These are phyloP conservation scores for Erynnis tages DNA, from an alignment of 2,888 invertebrate species.

Conservation along the genomic window DNA sequence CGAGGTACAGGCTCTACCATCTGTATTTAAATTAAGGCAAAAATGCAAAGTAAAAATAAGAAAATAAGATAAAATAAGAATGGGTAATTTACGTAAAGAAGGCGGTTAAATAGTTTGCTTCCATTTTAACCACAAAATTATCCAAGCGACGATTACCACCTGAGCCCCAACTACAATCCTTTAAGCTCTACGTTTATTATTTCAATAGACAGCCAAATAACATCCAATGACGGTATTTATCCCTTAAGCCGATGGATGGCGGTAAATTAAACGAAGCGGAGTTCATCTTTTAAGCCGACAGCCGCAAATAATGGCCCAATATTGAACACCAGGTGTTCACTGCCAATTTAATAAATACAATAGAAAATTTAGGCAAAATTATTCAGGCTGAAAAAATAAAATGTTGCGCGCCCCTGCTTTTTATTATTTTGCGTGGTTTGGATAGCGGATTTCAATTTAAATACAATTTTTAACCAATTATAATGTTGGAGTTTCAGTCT, in stretches of 20 bases:
- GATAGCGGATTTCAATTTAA: too few species aligned
- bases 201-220: background rate
- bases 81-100: too few species aligned
- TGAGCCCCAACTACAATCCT: background rate
- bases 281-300: constrained; percentile 18
- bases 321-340: constrained; percentile 9
- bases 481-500: too few species aligned
- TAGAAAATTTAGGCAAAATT: constrained; percentile 5
- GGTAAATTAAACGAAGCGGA: constrained; percentile 10
- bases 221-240: constrained; percentile 8
- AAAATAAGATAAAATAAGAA: too few species aligned
- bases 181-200: background rate
- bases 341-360: background rate
- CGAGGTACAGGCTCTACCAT: too few species aligned
- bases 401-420: background rate
- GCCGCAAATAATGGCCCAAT: constrained; percentile 18
- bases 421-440: too few species aligned
- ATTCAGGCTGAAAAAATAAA: background rate
- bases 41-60: too few species aligned
- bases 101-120: too few species aligned
- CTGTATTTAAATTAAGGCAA: too few species aligned
- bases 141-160: background rate
- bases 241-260: constrained; percentile 5
- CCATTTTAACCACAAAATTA: too few species aligned
- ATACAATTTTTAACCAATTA: too few species aligned